Evolutionary conservation across 2,113 vertebrate genomes (phyloP).

Genomic region (Trematocara variabile): DNA sequence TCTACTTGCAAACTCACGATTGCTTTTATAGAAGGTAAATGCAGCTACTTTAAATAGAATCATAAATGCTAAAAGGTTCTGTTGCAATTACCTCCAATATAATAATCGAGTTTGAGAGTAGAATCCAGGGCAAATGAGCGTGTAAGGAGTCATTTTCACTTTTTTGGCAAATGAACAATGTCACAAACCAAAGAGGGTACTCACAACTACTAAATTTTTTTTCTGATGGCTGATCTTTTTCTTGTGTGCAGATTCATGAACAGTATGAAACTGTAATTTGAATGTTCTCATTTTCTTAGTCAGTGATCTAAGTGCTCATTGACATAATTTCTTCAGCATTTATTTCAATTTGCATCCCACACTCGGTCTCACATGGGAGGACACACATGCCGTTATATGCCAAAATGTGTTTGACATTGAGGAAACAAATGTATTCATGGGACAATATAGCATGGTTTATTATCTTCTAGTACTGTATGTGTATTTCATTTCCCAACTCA

Average conservation of each 20-base stretch:
- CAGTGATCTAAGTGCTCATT: neutral
- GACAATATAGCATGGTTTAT: slow-evolving; percentile 63
- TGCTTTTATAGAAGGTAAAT: slow-evolving; percentile 14
- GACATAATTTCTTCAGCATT: slow-evolving; percentile 16
- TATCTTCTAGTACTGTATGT: slow-evolving; percentile 54
- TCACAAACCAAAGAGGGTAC: slow-evolving; percentile 68
- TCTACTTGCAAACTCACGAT: slow-evolving; percentile 10
- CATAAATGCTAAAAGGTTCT: neutral
- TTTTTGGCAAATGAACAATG: slow-evolving; percentile 20
- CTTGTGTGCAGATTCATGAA: slow-evolving; percentile 21
- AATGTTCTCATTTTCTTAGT: slow-evolving; percentile 17
- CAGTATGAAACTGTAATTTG: slow-evolving; percentile 37
- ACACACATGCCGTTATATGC: slow-evolving; percentile 4
- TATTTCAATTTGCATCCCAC: slow-evolving; percentile 19
- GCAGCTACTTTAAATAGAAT: neutral
- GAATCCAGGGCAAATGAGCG: neutral
- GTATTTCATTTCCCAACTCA: slow-evolving; percentile 53
- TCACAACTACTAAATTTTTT: slow-evolving; percentile 23
- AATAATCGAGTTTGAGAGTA: slow-evolving; percentile 1
- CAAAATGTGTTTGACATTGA: slow-evolving; percentile 32
- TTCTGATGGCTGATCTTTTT: slow-evolving; percentile 4
- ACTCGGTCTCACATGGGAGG: neutral
- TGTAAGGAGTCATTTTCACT: neutral
- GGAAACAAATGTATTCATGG: slow-evolving; percentile 44
- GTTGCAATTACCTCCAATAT: slow-evolving; percentile 5